Percentiles rank a stretch among this genome's conserved stretches.
These are phyloP conservation scores for Atopsyche davidsoni DNA, from an alignment of 1,140 invertebrate species.

Conservation along the genomic window DNA sequence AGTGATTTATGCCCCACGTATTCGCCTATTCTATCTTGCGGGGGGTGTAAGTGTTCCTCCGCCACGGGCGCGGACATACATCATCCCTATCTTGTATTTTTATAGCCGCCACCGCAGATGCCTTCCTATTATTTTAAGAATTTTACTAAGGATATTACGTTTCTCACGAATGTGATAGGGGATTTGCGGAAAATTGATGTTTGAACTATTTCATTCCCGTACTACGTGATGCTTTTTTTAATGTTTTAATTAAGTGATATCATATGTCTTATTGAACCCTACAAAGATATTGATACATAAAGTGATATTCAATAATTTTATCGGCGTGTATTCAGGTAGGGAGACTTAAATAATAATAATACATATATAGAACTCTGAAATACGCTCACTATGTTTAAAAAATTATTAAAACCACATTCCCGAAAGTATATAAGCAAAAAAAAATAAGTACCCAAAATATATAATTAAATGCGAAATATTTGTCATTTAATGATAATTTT, in stretches of 20 bases:
- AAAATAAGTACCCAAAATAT: no score
- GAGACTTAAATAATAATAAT: no score
- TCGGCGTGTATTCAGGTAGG: background rate
- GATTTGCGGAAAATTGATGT: conserved; percentile 27
- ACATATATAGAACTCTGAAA: no score
- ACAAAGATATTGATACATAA: background rate
- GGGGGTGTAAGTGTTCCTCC: background rate
- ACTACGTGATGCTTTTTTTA: conserved; percentile 24
- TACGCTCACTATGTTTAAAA: no score
- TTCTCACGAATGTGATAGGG: conserved; percentile 24
- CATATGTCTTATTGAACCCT: background rate
- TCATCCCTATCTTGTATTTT: conserved; percentile 31
- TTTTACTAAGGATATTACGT: conserved; percentile 27
- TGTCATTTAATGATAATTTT: no score
- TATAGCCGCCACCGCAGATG: conserved; percentile 28
- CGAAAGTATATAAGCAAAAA: no score
- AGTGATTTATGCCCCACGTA: conserved; percentile 25
- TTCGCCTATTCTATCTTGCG: conserved; percentile 18
- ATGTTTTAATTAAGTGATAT: conserved; percentile 12
- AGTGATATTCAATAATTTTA: background rate
- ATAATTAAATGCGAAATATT: no score
- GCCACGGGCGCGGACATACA: conserved; percentile 20
- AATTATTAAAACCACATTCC: no score
- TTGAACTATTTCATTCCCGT: conserved; percentile 25
- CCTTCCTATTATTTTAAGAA: conserved; percentile 29